These are phyloP conservation scores for Pogoniulus pusillus DNA, from an alignment of 2,797 vertebrate genomes.

Conservation along the genomic window DNA sequence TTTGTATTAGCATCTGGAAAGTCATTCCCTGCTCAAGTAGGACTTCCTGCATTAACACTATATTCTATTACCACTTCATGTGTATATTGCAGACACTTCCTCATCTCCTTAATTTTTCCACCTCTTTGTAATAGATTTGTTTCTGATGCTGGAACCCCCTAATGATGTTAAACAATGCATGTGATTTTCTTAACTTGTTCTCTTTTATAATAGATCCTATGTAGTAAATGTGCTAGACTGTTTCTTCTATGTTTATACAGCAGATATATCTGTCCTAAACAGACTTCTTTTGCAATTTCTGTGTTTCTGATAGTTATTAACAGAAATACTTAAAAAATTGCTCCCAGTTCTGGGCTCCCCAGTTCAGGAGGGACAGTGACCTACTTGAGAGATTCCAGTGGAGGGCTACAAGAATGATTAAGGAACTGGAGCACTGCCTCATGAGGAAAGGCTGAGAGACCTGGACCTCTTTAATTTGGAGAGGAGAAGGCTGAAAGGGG, in stretches of 20 bases:
- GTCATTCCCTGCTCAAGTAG: background rate
- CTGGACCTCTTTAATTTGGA: too few species aligned
- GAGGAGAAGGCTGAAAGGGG: too few species aligned
- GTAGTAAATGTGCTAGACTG: background rate
- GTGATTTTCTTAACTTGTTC: background rate
- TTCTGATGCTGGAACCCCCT: background rate
- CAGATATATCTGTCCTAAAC: background rate
- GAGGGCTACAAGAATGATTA: too few species aligned
- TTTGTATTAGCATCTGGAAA: background rate
- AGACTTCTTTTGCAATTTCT: background rate
- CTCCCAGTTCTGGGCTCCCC: too few species aligned
- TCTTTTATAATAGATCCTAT: background rate
- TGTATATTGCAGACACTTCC: background rate
- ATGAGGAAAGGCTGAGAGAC: too few species aligned
- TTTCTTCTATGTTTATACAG: background rate
- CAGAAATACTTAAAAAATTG: background rate
- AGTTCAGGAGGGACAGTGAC: too few species aligned
- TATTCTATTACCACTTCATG: background rate
- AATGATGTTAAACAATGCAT: background rate
- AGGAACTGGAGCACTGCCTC: too few species aligned
- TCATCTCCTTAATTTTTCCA: background rate
- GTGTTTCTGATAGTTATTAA: background rate
- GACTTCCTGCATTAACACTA: background rate
- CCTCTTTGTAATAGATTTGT: background rate
- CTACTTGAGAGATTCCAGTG: too few species aligned